Evolutionary conservation across 2,888 invertebrate species (phyloP), one percentile per base, ranked within the genome.

Genomic region (Aphrophora alni): DNA sequence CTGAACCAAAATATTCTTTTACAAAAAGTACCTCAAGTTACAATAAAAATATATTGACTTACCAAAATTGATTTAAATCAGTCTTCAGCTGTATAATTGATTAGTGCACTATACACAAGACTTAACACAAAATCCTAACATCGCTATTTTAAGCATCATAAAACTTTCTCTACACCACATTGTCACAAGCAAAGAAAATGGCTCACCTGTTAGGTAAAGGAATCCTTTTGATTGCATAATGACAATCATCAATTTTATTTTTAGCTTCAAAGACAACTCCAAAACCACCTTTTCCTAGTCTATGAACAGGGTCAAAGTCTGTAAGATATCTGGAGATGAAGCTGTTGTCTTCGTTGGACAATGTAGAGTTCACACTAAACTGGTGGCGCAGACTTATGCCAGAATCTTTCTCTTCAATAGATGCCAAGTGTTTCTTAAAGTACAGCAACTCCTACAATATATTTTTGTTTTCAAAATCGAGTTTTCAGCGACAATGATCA

Each of bases 191-290:
- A n/a, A 73, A 10, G 51, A 27, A 71, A 28, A 28, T 33, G 79
- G n/a, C 88, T 87, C 87, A 93, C 93, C 91, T 91, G 84, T 92
- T 94, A 0, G 97, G 96, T 80, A 99, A 88, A 0, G 94, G 93
- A 78, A 98, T 98, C 86, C 98, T 91, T 89, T 99, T 99, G 0
- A 99, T 94, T 7, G 99, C 99, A 89, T 99, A 99, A 82, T 93
- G 92, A 85, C 96, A 95, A 86, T 98, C 97, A 87, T 99, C 99
- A 80, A 98, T 93, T 88, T 96, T 97, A 88, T 98, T 98, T 87
- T 92, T 93, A 0, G 96, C 98, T 87, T 98, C 96, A 88, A 98
- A 98, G 0, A 99, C 99, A 1, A 98, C 94, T 0, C 99, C 99
- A 88, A 98, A 99, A 0, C 98, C 99, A 25, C 99, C 99, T 85